Evolutionary conservation across 2,113 vertebrate genomes (phyloP), one percentile per base, ranked within the genome.

Genomic region (Dipodomys spectabilis): DNA sequence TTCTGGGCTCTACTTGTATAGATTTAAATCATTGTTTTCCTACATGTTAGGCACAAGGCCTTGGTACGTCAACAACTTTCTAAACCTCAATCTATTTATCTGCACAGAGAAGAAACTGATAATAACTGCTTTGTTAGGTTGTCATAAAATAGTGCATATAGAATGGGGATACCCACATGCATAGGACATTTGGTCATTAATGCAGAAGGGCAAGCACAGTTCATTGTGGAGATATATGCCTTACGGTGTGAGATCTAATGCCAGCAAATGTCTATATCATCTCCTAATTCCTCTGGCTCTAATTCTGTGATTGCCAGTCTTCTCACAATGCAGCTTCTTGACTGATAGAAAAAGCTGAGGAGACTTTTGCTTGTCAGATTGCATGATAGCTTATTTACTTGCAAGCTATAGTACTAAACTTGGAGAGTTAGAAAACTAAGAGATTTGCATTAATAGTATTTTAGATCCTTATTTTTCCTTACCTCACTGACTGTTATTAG

Each of bases 321-420:
- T 74, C 60, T 91, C 83, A 90, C n/a, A 74, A 65, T 5, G 2
- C 30, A 73, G 6, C n/a, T 90, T 85, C 67, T 91, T 86, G 85
- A 89, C 77, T 80, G 4, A 67, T 79, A 32, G 49, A 16, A 82
- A 79, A 74, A 60, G 32, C 28, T 74, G 39, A n/a, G 1, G 0
- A 90, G 45, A 53, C 32, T 65, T 18, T 32, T 35, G 22, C 44
- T 68, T 68, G 7, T 5, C 25, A 13, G 72, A n/a, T 64, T 81
- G 27, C 32, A 62, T 68, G 20, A 82, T 16, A 49, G 49, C 20
- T 85, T 94, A 87, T 60, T 82, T 74, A 39, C 82, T 88, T 74
- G 39, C 60, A 88, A 60, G 16, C 73, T 92, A 45, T 71, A 82
- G 82, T 79, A 60, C 74, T 88, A 88, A 93, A 72, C 89, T 49